These are phyloP conservation scores for Noctua fimbriata DNA, from an alignment of 2,888 invertebrate species.

Conservation along the genomic window DNA sequence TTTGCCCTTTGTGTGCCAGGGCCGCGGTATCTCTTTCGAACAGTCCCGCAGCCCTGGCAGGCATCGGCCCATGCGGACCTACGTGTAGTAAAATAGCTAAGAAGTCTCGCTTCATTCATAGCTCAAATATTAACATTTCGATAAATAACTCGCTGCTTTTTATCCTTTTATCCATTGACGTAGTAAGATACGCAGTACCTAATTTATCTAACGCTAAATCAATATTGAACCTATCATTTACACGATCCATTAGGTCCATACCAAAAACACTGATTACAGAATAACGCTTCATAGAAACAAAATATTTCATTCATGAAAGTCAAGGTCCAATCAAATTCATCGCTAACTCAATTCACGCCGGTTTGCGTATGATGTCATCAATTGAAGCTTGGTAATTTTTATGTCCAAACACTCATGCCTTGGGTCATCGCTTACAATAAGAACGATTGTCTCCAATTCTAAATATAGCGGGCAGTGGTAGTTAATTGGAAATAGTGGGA, in stretches of 20 bases:
- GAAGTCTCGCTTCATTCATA: background rate
- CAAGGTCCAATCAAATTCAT: conserved; percentile 34
- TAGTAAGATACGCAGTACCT: background rate
- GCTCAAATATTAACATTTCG: background rate
- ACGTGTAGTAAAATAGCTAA: background rate
- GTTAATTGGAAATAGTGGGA: no score
- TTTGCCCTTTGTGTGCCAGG: no score
- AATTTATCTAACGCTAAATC: background rate
- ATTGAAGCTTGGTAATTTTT: conserved; percentile 27
- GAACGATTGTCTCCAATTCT: background rate
- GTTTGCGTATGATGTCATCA: conserved; percentile 42
- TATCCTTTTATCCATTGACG: background rate
- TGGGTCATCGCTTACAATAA: conserved; percentile 22
- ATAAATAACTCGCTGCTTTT: background rate
- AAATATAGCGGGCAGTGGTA: background rate
- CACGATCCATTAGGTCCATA: background rate
- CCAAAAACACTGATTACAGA: background rate
- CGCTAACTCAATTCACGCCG: conserved; percentile 33
- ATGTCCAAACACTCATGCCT: background rate
- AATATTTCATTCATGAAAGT: conserved; percentile 38
- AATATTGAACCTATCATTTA: background rate
- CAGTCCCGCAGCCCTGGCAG: no score
- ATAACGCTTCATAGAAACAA: conserved; percentile 14
- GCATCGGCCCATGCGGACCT: no score
- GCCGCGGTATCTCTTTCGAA: no score